Conservation (phyloP, 2,797 vertebrate species). For the Myotis pilosus region DNA sequence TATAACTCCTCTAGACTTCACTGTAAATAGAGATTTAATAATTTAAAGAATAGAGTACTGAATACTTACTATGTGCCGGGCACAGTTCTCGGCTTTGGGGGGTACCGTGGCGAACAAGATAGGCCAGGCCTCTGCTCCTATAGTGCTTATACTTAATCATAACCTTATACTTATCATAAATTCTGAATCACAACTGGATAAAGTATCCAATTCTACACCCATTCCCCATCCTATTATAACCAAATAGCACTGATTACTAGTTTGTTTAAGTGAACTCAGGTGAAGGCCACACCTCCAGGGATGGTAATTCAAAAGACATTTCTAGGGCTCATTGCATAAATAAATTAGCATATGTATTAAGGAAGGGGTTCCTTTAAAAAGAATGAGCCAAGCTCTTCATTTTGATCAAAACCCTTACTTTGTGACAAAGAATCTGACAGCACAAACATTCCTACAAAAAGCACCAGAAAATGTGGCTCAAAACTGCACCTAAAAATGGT, state of each 20-base stretch:
- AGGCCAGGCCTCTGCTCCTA: not conserved
- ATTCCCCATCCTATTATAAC: not conserved
- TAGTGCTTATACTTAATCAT: not conserved
- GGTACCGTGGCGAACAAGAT: not conserved
- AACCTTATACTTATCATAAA: not conserved
- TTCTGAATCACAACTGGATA: not conserved
- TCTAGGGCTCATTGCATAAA: not conserved
- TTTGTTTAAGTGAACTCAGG: not conserved
- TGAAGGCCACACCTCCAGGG: not conserved
- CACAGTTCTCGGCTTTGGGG: not conserved
- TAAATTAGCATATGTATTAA: not conserved
- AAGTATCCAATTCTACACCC: not conserved
- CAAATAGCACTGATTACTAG: not conserved
- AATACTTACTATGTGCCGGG: not conserved
- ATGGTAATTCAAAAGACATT: not conserved
- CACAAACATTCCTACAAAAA: not conserved
- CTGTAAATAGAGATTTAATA: not conserved
- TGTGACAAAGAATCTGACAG: not conserved
- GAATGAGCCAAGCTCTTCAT: not conserved
- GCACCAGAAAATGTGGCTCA: not conserved
- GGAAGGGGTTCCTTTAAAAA: not conserved
- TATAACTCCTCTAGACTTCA: not conserved
- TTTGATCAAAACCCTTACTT: not conserved
- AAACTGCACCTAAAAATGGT: not conserved
- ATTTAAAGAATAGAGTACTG: not conserved